These are phyloP conservation scores for Syngnathoides biaculeatus DNA, from an alignment of 2,113 vertebrate species.

Conservation along the genomic window DNA sequence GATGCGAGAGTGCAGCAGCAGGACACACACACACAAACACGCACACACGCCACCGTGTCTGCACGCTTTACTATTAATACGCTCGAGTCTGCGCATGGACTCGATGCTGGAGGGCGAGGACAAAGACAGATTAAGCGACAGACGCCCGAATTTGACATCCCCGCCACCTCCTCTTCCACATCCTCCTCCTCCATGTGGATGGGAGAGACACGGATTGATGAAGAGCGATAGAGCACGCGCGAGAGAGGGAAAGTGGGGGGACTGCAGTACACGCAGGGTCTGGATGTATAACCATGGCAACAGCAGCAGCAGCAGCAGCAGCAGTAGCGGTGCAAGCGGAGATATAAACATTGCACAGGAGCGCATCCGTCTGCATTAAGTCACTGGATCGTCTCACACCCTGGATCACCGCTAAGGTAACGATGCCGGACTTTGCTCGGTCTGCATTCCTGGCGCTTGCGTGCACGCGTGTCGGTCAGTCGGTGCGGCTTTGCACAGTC, in stretches of 20 bases:
- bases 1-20: conserved; percentile 24
- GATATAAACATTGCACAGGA: conserved; percentile 61
- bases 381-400: conserved; percentile 25
- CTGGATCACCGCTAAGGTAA: conserved; percentile 65
- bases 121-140: conserved; percentile 40
- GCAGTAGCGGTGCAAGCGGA: conserved; percentile 56
- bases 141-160: conserved; percentile 13
- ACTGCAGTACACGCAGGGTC: conserved; percentile 66
- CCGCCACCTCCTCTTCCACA: background rate
- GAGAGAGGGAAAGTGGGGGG: conserved; percentile 19
- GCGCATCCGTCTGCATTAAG: conserved; percentile 42
- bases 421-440: conserved; percentile 25
- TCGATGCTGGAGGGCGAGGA: conserved; percentile 4
- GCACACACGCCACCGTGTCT: conserved; percentile 8
- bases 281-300: conserved; percentile 82
- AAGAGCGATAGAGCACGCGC: conserved; percentile 13
- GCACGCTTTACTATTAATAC: conserved; percentile 45
- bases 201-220: conserved; percentile 11
- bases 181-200: background rate
- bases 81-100: background rate
- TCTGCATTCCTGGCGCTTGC: conserved; percentile 11
- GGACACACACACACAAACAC: conserved; percentile 13
- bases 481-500: background rate
- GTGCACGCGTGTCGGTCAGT: background rate
- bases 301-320: conserved; percentile 73